Percentiles rank a stretch among this genome's conserved stretches.
Evolutionary conservation across 1,140 invertebrate species (phyloP).

Genomic region (Lepidurus couesii): DNA sequence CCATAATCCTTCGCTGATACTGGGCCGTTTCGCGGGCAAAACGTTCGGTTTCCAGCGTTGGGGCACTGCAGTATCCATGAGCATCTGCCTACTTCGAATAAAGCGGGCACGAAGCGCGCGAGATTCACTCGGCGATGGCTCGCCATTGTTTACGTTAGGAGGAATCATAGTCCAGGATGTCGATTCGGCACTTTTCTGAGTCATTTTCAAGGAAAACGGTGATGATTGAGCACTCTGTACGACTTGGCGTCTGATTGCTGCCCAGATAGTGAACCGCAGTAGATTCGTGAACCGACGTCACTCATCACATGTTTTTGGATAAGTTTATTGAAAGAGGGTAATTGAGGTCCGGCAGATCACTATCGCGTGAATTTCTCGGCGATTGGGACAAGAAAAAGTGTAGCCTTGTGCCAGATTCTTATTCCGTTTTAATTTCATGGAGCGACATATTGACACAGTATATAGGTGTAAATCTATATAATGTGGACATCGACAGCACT

Average conservation of each 20-base stretch:
- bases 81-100: neutral
- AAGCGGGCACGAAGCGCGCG: neutral
- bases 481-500: too few relatives aligned
- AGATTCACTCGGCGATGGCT: neutral
- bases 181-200: conserved; percentile 7
- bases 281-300: too few relatives aligned
- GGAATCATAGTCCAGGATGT: conserved; percentile 21
- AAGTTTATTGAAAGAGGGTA: too few relatives aligned
- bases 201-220: neutral
- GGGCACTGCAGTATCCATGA: neutral
- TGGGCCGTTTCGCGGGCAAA: neutral
- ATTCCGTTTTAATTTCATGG: too few relatives aligned
- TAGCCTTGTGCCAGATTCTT: too few relatives aligned
- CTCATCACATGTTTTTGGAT: too few relatives aligned
- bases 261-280: too few relatives aligned
- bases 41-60: conserved; percentile 1
- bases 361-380: too few relatives aligned
- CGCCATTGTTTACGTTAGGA: neutral
- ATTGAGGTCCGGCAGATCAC: too few relatives aligned
- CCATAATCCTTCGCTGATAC: neutral
- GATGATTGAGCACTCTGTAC: neutral
- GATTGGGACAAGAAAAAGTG: too few relatives aligned
- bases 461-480: too few relatives aligned
- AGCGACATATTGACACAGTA: too few relatives aligned
- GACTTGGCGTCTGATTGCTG: neutral